Conservation (phyloP, 2,797 vertebrate species). For the Discoglossus pictus region DNA sequence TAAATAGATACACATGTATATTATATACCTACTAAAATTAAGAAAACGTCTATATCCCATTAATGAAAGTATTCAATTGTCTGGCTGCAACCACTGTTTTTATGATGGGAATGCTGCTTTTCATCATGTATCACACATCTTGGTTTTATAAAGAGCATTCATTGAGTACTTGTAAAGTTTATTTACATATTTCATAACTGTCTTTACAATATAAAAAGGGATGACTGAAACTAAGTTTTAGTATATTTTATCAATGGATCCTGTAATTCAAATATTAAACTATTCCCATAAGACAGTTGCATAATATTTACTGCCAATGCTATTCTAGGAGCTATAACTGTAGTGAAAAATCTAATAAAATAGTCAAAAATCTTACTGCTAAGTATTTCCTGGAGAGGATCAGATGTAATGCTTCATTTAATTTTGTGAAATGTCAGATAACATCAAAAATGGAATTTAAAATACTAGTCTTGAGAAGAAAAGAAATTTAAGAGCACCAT, state of each 20-base stretch:
- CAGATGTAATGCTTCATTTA: constrained; percentile 72
- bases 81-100: too few relatives aligned
- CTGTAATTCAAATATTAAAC: constrained; percentile 64
- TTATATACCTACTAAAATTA: too few relatives aligned
- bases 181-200: constrained; percentile 15
- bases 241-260: constrained; percentile 46
- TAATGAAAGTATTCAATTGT: too few relatives aligned
- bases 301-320: constrained; percentile 57
- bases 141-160: too few relatives aligned
- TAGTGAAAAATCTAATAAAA: constrained; percentile 57
- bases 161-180: neutral
- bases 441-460: constrained; percentile 71
- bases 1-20: too few relatives aligned
- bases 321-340: constrained; percentile 65
- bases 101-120: too few relatives aligned
- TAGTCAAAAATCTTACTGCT: constrained; percentile 60
- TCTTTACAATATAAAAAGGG: constrained; percentile 51
- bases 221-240: constrained; percentile 5
- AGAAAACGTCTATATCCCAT: too few relatives aligned
- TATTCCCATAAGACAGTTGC: constrained; percentile 52
- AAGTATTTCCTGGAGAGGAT: constrained; percentile 66
- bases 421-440: constrained; percentile 73
- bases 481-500: constrained; percentile 62
- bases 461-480: constrained; percentile 67
- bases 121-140: too few relatives aligned